These are phyloP conservation scores for Eilema depressum DNA, from an alignment of 2,888 invertebrate genomes.

Conservation along the genomic window DNA sequence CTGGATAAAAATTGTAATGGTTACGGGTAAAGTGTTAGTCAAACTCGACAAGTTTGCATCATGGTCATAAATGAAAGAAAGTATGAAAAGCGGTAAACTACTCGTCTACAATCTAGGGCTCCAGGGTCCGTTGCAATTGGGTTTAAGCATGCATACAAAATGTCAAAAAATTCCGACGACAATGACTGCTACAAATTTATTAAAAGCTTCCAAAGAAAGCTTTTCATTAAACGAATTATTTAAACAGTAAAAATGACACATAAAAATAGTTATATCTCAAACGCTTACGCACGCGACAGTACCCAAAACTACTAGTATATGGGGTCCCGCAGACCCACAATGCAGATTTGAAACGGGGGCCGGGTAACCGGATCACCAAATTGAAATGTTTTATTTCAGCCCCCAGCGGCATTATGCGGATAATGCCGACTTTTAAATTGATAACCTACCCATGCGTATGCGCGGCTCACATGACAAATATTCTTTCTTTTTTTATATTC, in stretches of 20 bases:
- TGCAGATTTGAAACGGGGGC: slow-evolving; percentile 81
- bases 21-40: too few relatives aligned
- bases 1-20: not conserved
- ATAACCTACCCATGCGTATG: slow-evolving; percentile 80
- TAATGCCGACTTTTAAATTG: slow-evolving; percentile 85
- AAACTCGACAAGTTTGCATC: too few relatives aligned
- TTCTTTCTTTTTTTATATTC: slow-evolving; percentile 58
- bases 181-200: not conserved
- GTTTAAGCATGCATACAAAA: not conserved
- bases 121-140: too few relatives aligned
- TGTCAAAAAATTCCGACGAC: not conserved
- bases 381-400: slow-evolving; percentile 86
- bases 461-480: slow-evolving; percentile 73
- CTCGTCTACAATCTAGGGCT: too few relatives aligned
- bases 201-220: not conserved
- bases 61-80: too few relatives aligned
- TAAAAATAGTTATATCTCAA: slow-evolving; percentile 6
- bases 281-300: slow-evolving; percentile 59
- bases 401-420: slow-evolving; percentile 76
- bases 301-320: slow-evolving; percentile 79
- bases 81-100: too few relatives aligned
- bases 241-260: slow-evolving; percentile 1
- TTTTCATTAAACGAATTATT: not conserved
- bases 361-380: slow-evolving; percentile 85
- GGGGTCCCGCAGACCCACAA: slow-evolving; percentile 84